A percentile compares a stretch with the other conserved stretches of the same genome.
Evolutionary conservation across 1,140 invertebrate species (phyloP).

Genomic region (Drosophila elegans): DNA sequence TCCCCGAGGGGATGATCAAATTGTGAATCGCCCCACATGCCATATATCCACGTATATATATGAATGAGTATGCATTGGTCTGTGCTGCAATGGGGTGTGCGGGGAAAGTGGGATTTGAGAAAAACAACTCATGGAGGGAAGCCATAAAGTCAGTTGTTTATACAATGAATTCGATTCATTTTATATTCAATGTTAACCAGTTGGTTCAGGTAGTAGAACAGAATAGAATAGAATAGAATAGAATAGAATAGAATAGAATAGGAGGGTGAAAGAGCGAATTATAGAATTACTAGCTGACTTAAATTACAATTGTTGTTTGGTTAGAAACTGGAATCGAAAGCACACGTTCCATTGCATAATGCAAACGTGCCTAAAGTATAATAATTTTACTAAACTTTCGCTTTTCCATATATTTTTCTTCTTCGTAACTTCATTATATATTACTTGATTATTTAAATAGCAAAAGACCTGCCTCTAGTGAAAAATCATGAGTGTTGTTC

Average conservation of each 20-base stretch:
- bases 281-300: constrained; percentile 30
- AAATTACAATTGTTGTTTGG: constrained; percentile 45
- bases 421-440: not conserved
- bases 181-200: constrained; percentile 75
- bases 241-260: constrained; percentile 12
- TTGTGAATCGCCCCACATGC: constrained; percentile 19
- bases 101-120: constrained; percentile 14
- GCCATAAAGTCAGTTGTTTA: constrained; percentile 64
- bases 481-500: constrained; percentile 4
- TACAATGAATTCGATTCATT: constrained; percentile 65
- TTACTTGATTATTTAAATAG: not conserved
- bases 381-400: not conserved
- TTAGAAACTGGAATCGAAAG: constrained; percentile 21
- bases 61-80: not conserved
- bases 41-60: constrained; percentile 11
- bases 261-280: constrained; percentile 1
- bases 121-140: constrained; percentile 44
- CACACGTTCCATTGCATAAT: constrained; percentile 16
- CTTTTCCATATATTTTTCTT: not conserved
- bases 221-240: constrained; percentile 18
- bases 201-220: constrained; percentile 39
- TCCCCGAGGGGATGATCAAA: constrained; percentile 25
- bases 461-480: not conserved
- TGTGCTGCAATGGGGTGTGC: constrained; percentile 1
- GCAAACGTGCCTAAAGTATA: not conserved